Evolutionary conservation across 2,888 invertebrate genomes (phyloP), one percentile per base, ranked within the genome.

Genomic region (Allacma fusca): DNA sequence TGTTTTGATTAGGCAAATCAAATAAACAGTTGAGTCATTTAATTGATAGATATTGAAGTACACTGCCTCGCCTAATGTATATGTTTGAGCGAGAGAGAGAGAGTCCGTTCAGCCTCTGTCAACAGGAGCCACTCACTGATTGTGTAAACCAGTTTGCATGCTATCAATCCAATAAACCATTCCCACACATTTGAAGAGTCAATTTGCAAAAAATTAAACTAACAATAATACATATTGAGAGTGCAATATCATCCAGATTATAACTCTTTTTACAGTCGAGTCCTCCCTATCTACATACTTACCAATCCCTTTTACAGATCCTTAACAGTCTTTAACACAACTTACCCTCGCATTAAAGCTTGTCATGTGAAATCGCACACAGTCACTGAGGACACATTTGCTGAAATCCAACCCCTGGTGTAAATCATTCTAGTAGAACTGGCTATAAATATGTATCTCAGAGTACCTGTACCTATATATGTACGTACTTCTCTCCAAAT

Each of bases 121-220:
- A 50, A 50, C 50, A 50, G 19, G 9, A 50, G 50, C 9, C 5
- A 16, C 50, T 40, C 40, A 40, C 40, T 50, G 50, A 50, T 50
- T 50, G 50, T 50, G 50, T 50, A 50, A 50, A 50, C 50, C 50
- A 50, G 50, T 50, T 50, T 50, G 50, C 5, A 50, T 5, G 5
- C 19, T 50, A 50, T 50, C 50, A 50, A 50, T 50, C 19, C 50
- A 50, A 50, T 50, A 50, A 50, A 50, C 50, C 50, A 50, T 50
- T 50, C 50, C 50, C 50, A 50, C 50, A 50, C 50, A 50, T 50
- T 50, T 50, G 9, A 50, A 7, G 34, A 50, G 50, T 50, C 9
- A 50, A 50, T 50, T 50, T 50, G 50, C 50, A 50, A 50, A 50
- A 50, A 50, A 50, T 50, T 50, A 50, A 50, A 5, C 19, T 12